Conservation (phyloP, 2,888 invertebrate genomes). For the Ormyrus labotus region DNA sequence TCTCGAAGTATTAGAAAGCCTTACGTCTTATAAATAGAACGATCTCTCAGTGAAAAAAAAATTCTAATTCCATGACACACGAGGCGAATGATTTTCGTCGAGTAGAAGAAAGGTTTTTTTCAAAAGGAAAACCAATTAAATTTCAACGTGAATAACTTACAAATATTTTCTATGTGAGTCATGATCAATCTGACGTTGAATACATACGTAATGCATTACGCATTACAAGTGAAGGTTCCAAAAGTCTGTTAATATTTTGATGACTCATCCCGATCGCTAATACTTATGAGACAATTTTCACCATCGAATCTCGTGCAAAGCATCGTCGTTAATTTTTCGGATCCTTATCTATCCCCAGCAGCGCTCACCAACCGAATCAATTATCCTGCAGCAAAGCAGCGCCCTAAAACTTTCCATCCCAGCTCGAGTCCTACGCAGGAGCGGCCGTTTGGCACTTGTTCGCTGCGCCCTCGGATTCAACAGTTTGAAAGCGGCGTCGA, state of each 20-base stretch:
- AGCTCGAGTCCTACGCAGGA: too few relatives aligned
- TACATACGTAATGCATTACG: slow-evolving; percentile 43
- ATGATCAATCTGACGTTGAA: slow-evolving; percentile 31
- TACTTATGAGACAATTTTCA: too few relatives aligned
- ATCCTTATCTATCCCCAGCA: too few relatives aligned
- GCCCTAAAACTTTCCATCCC: too few relatives aligned
- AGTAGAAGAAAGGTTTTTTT: too few relatives aligned
- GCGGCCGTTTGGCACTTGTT: too few relatives aligned
- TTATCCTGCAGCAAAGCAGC: too few relatives aligned
- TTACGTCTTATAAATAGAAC: not conserved
- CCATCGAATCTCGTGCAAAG: too few relatives aligned
- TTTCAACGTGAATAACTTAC: slow-evolving; percentile 28
- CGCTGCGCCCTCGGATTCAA: too few relatives aligned
- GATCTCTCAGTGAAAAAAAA: not conserved
- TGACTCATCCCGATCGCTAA: slow-evolving; percentile 33
- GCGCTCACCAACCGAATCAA: too few relatives aligned
- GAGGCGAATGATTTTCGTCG: not conserved
- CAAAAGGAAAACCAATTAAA: slow-evolving; percentile 28
- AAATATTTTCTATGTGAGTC: slow-evolving; percentile 39
- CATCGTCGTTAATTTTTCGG: too few relatives aligned
- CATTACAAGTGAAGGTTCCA: slow-evolving; percentile 22
- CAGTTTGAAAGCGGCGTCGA: not conserved
- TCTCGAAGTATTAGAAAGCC: not conserved
- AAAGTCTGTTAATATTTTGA: slow-evolving; percentile 31
- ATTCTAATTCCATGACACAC: not conserved